phyloP scores from a whole-genome alignment of 2,113 vertebrate species.

The Sinocyclocheilus rhinocerous region DNA sequence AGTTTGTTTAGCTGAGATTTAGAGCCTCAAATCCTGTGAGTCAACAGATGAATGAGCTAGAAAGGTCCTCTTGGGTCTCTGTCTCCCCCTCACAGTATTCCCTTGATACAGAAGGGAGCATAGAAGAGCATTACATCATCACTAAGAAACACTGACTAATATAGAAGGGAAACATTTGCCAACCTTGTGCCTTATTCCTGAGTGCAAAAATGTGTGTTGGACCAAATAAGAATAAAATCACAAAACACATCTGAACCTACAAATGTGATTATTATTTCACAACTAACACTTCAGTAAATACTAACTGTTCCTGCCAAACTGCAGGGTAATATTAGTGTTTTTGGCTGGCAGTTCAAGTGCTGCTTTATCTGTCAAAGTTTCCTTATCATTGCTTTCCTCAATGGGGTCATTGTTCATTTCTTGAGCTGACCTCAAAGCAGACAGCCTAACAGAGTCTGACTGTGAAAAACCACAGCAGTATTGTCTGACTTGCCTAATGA shows the following conservation, averaged over 20 bases:
- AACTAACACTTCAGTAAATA: background rate
- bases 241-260: background rate
- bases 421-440: slow-evolving; percentile 21
- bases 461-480: background rate
- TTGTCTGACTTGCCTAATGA: background rate
- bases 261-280: background rate
- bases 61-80: background rate
- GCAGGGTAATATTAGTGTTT: background rate
- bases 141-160: too few species aligned
- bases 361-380: background rate
- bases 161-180: background rate
- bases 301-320: background rate
- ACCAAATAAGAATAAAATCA: background rate
- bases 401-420: background rate
- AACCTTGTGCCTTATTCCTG: background rate
- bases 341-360: background rate
- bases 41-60: slow-evolving; percentile 47
- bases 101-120: background rate
- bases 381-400: background rate
- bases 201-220: background rate
- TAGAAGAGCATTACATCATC: slow-evolving; percentile 24
- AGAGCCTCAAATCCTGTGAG: slow-evolving; percentile 25
- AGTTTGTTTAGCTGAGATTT: slow-evolving; percentile 53
- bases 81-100: slow-evolving; percentile 18
- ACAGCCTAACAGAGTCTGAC: background rate